Evolutionary conservation across 2,113 vertebrate genomes (phyloP).

Genomic region (Leucoraja erinaceus): DNA sequence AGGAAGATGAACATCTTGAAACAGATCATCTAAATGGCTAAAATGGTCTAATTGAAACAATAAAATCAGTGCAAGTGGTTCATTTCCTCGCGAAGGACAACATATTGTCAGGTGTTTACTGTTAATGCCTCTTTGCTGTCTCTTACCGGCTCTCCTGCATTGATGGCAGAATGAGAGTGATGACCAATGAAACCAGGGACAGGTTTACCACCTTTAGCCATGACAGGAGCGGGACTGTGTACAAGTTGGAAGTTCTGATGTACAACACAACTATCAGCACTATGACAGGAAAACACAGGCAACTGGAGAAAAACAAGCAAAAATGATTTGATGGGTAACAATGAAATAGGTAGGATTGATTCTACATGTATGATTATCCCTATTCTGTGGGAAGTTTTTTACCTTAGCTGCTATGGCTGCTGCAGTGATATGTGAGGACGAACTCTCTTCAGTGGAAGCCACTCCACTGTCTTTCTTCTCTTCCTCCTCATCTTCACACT

Average conservation of each 20-base stretch:
- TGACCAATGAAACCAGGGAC: slow-evolving; percentile 74
- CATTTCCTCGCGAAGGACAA: slow-evolving; percentile 31
- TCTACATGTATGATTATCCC: slow-evolving; percentile 9
- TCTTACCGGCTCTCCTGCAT: slow-evolving; percentile 71
- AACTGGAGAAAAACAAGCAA: slow-evolving; percentile 47
- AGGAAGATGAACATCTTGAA: not conserved
- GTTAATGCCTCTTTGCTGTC: slow-evolving; percentile 20
- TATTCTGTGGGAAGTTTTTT: slow-evolving; percentile 44
- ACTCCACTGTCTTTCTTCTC: slow-evolving; percentile 96
- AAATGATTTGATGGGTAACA: slow-evolving; percentile 23
- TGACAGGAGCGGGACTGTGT: slow-evolving; percentile 78
- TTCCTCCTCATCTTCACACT: slow-evolving; percentile 95
- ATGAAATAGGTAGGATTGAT: slow-evolving; percentile 46
- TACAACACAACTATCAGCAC: slow-evolving; percentile 55
- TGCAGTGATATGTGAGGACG: slow-evolving; percentile 93
- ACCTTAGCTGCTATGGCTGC: slow-evolving; percentile 97
- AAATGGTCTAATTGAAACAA: slow-evolving; percentile 33
- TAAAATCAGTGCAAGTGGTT: slow-evolving; percentile 38
- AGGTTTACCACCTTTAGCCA: slow-evolving; percentile 81
- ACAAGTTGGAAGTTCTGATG: slow-evolving; percentile 81
- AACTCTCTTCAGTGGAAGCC: slow-evolving; percentile 91
- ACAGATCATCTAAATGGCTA: slow-evolving; percentile 13
- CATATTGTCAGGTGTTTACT: slow-evolving; percentile 14
- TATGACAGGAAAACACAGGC: slow-evolving; percentile 46
- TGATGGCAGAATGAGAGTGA: slow-evolving; percentile 74